Evolutionary conservation across 2,888 invertebrate species (phyloP), one percentile per base, ranked within the genome.

Genomic region (Tineola bisselliella): DNA sequence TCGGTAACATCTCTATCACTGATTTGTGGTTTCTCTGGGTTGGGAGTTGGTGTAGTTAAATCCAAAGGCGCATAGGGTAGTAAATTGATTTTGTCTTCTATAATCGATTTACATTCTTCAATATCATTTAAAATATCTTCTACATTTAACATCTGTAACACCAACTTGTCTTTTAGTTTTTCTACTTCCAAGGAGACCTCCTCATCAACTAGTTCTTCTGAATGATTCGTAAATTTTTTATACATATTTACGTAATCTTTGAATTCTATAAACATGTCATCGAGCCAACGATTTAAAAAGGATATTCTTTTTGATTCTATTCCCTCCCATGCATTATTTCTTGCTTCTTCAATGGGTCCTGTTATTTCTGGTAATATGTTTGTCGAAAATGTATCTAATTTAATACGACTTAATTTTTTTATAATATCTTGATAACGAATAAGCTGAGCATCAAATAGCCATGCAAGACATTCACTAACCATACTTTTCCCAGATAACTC

Each of bases 401-500:
- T 83, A 43, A 73, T 76, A 63, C 67, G 62, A 64, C 61, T 78
- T 68, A 78, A 74, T 11, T 64, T 63, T 56, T 75, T 64, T 10
- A 74, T 61, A 64, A 84, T 69, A 1, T 62, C 63, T 6, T 69
- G 62, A 61, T 79, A 84, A 65, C 76, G 71, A 56, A 90, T 74
- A 43, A 90, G 73, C 33, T 77, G 75, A 0, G 83, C 79, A 63
- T 88, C 79, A 65, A 90, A 88, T 60, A 88, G 63, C 71, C 87
- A 87, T 0, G 88, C 87, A 12, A 92, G 74, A 66, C 89, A 87
- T 62, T 84, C 72, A 1, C 91, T 78, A 38, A 91, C 70, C 66
- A 88, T 82, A 1, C 89, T 86, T 79, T 90, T 91, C 0, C 91
- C 92, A 12, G 89, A 87, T 58, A 74, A 77, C 64, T 79, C 84